Evolutionary conservation across 2,797 vertebrate genomes (phyloP).

Genomic region (Enteromius trimaculatus): DNA sequence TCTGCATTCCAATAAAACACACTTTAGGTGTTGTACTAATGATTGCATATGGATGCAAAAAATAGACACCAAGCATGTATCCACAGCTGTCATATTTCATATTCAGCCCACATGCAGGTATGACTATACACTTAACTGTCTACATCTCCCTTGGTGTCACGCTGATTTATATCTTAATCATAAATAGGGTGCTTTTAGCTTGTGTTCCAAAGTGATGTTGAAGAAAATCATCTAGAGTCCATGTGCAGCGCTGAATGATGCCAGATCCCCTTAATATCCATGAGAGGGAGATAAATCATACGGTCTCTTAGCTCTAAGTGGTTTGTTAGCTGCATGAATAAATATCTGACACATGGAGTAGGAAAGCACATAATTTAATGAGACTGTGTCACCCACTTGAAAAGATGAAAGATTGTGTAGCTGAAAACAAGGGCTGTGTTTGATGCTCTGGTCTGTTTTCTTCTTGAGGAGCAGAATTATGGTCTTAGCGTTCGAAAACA

Average conservation of each 20-base stretch:
- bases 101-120: conserved; percentile 1
- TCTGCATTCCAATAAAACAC: background rate
- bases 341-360: conserved; percentile 32
- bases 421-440: conserved; percentile 18
- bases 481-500: conserved; percentile 30
- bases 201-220: conserved; percentile 5
- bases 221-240: conserved; percentile 9
- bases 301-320: conserved; percentile 21
- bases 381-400: conserved; percentile 24
- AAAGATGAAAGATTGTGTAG: conserved; percentile 25
- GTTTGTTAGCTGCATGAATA: conserved; percentile 36
- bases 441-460: conserved; percentile 28
- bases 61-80: background rate
- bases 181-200: conserved; percentile 19
- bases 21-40: background rate
- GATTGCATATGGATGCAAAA: background rate
- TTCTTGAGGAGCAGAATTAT: conserved; percentile 42
- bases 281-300: conserved; percentile 22
- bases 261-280: conserved; percentile 19
- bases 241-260: background rate
- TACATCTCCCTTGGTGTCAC: background rate
- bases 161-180: conserved; percentile 19
- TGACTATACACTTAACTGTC: background rate
- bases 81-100: conserved; percentile 10
- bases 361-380: conserved; percentile 32